Conservation (phyloP, 2,888 invertebrate genomes). For the Chaetogeoica ovagalla region DNA sequence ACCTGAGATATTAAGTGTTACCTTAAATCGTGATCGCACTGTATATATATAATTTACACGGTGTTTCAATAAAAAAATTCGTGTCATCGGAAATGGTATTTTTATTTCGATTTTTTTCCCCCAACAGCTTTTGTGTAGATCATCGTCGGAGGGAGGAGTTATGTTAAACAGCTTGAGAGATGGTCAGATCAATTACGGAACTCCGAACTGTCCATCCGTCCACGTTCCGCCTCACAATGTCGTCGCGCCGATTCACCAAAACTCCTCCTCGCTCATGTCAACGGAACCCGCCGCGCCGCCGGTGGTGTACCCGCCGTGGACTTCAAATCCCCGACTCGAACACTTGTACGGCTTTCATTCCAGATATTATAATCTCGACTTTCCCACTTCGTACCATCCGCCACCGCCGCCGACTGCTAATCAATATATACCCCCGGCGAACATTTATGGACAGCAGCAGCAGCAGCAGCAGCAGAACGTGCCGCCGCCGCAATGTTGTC, state of each 20-base stretch:
- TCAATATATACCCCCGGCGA: constrained; percentile 34
- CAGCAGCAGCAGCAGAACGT: constrained; percentile 22
- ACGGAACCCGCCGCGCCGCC: constrained; percentile 27
- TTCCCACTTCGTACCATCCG: constrained; percentile 31
- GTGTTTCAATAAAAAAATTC: too few relatives aligned
- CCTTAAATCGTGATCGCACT: too few relatives aligned
- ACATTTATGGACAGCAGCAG: constrained; percentile 33
- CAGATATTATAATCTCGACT: constrained; percentile 51
- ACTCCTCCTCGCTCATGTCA: constrained; percentile 13
- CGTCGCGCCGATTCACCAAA: constrained; percentile 41
- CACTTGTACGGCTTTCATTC: constrained; percentile 52
- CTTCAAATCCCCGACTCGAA: constrained; percentile 39
- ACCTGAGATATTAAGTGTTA: too few relatives aligned
- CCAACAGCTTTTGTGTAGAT: constrained; percentile 28
- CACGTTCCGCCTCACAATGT: constrained; percentile 47
- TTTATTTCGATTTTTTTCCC: not conserved
- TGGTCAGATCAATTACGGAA: constrained; percentile 49
- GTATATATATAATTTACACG: too few relatives aligned
- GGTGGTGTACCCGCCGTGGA: constrained; percentile 31
- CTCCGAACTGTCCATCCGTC: constrained; percentile 32
- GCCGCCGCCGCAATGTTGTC: constrained; percentile 41
- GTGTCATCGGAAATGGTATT: too few relatives aligned
- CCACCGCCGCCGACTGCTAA: constrained; percentile 21
- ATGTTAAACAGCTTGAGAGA: constrained; percentile 51
- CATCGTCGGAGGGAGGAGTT: constrained; percentile 22